phyloP scores from a whole-genome alignment of 1,140 invertebrate genomes.

The Lepidurus packardi region DNA sequence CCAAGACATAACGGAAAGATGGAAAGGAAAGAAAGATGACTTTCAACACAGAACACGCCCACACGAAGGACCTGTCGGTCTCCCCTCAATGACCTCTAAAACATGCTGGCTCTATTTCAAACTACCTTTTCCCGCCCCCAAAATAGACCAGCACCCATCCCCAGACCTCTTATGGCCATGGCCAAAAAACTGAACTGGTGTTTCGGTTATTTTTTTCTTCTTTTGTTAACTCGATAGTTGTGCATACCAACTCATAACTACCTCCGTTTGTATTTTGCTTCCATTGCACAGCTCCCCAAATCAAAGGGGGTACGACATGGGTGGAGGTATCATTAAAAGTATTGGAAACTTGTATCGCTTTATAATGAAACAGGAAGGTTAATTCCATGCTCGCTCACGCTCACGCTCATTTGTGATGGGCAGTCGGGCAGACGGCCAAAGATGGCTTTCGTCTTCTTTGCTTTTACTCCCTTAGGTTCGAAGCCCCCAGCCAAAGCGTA shows the following conservation, averaged over 20 bases:
- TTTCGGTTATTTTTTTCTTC: neutral
- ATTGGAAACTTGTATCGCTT: neutral
- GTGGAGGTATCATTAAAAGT: neutral
- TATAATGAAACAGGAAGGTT: constrained; percentile 7
- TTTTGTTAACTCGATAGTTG: too few species aligned
- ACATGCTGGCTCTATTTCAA: constrained; percentile 14
- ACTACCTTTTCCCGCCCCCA: neutral
- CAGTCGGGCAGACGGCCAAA: neutral
- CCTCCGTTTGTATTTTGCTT: too few species aligned
- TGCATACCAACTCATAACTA: too few species aligned
- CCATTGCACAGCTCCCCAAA: too few species aligned
- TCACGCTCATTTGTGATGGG: constrained; percentile 8
- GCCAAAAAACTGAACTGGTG: neutral
- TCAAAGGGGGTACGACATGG: neutral
- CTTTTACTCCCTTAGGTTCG: neutral
- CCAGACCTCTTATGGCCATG: constrained; percentile 20
- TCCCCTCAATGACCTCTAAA: constrained; percentile 15
- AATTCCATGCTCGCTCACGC: neutral
- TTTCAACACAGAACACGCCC: neutral
- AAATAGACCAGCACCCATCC: constrained; percentile 9
- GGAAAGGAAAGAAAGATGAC: neutral
- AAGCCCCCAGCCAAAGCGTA: neutral
- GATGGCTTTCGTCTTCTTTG: neutral
- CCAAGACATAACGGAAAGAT: neutral
- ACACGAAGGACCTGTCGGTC: constrained; percentile 7